Evolutionary conservation across 2,888 invertebrate species (phyloP).

Genomic region (Silvanus unidentatus): DNA sequence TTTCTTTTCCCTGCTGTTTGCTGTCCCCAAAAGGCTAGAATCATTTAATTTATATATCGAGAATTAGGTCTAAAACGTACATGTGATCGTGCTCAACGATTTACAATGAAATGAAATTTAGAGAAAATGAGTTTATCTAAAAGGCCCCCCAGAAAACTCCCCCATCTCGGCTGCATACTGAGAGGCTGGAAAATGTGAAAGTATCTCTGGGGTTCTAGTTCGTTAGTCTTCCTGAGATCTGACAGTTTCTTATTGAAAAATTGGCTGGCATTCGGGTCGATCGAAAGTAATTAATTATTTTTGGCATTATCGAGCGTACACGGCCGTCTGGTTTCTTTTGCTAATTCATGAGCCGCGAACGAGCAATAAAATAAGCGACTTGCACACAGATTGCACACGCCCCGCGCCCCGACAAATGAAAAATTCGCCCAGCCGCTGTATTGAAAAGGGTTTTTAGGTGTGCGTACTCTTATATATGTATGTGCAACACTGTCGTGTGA

Average conservation of each 20-base stretch:
- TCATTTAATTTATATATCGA: too few relatives aligned
- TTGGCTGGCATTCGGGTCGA: constrained; percentile 57
- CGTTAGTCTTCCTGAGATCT: constrained; percentile 43
- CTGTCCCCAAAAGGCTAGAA: too few relatives aligned
- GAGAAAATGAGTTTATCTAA: too few relatives aligned
- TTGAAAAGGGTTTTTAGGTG: background rate
- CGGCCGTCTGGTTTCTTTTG: constrained; percentile 56
- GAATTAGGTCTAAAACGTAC: too few relatives aligned
- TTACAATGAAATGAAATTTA: too few relatives aligned
- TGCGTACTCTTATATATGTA: background rate
- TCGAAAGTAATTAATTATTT: constrained; percentile 69
- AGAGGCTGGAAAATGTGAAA: constrained; percentile 14
- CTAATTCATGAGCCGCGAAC: constrained; percentile 62
- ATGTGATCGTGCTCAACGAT: too few relatives aligned
- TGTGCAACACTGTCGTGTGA: constrained; percentile 26
- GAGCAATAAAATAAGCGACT: constrained; percentile 39
- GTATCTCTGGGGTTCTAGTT: constrained; percentile 36
- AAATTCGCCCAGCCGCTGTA: background rate
- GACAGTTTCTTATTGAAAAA: constrained; percentile 53
- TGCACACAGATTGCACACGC: constrained; percentile 29
- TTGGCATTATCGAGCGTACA: constrained; percentile 61
- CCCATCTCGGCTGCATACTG: too few relatives aligned
- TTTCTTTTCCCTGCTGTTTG: too few relatives aligned
- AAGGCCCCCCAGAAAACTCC: too few relatives aligned
- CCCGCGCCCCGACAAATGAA: too few relatives aligned